These are phyloP conservation scores for Berghia stephanieae DNA, from an alignment of 1,140 invertebrate genomes.

Conservation along the genomic window DNA sequence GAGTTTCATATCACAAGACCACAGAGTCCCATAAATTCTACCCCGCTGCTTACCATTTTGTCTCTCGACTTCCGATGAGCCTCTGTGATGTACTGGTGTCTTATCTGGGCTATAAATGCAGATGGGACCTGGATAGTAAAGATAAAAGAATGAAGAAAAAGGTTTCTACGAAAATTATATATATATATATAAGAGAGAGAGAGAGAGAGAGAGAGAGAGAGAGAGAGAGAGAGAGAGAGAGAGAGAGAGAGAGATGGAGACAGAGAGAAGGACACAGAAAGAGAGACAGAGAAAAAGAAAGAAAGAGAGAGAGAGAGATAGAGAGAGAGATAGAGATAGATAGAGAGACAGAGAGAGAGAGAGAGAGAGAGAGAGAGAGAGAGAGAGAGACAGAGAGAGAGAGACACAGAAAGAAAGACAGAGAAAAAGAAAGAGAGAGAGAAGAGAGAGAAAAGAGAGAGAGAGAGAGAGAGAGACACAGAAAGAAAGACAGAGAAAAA, in stretches of 20 bases:
- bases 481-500: background rate
- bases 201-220: too few relatives aligned
- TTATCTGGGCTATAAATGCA: constrained; percentile 10
- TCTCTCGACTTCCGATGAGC: constrained; percentile 12
- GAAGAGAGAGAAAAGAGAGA: background rate
- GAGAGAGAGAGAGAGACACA: background rate
- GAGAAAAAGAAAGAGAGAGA: too few relatives aligned
- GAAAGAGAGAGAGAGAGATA: too few relatives aligned
- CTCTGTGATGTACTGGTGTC: constrained; percentile 15
- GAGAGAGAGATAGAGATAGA: too few relatives aligned
- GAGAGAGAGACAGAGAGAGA: background rate
- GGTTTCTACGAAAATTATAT: background rate
- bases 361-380: background rate
- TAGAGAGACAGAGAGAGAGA: constrained; percentile 17
- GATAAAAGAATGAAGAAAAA: background rate
- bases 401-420: constrained; percentile 8
- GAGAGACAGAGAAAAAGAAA: too few relatives aligned
- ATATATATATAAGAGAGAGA: too few relatives aligned
- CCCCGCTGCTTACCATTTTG: background rate
- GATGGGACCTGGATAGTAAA: background rate
- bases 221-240: too few relatives aligned
- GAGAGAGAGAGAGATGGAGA: too few relatives aligned
- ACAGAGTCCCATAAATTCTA: too few relatives aligned
- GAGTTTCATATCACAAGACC: too few relatives aligned
- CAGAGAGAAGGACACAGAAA: too few relatives aligned